Conservation (phyloP, 2,888 invertebrate genomes). For the Colostygia pectinataria region DNA sequence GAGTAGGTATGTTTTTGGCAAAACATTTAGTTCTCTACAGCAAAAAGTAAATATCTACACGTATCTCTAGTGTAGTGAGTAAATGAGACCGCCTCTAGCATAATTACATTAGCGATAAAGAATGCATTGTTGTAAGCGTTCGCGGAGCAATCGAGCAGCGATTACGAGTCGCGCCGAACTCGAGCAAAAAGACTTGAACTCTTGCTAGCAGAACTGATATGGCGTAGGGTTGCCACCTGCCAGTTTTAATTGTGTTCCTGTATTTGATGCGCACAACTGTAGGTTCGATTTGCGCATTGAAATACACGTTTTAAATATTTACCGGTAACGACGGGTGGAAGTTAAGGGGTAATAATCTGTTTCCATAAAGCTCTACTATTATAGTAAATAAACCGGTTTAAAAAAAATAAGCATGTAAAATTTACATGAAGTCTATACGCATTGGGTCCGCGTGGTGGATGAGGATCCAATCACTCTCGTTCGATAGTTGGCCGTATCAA, state of each 20-base stretch:
- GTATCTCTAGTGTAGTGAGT: constrained; percentile 2
- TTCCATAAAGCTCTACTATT: too few species aligned
- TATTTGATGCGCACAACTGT: too few species aligned
- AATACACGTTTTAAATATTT: neutral
- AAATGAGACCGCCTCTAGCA: constrained; percentile 21
- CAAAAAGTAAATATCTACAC: neutral
- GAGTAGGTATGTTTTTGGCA: too few species aligned
- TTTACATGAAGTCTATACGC: too few species aligned
- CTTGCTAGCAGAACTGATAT: constrained; percentile 21
- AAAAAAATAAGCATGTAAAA: too few species aligned
- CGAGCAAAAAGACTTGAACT: constrained; percentile 33
- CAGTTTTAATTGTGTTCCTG: neutral
- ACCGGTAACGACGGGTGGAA: neutral
- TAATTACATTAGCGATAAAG: constrained; percentile 25
- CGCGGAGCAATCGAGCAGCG: constrained; percentile 38
- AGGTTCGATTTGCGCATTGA: constrained; percentile 6
- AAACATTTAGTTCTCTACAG: too few species aligned
- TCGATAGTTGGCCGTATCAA: too few species aligned
- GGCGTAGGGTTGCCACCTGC: constrained; percentile 22
- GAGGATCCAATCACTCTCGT: too few species aligned
- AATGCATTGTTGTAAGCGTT: constrained; percentile 40
- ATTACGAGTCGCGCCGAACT: constrained; percentile 35
- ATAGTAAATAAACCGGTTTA: too few species aligned
- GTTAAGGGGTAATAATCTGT: too few species aligned
- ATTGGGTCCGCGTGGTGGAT: too few species aligned